Conservation (phyloP, 2,797 vertebrate genomes). For the Myoxocephalus aenaeus region DNA sequence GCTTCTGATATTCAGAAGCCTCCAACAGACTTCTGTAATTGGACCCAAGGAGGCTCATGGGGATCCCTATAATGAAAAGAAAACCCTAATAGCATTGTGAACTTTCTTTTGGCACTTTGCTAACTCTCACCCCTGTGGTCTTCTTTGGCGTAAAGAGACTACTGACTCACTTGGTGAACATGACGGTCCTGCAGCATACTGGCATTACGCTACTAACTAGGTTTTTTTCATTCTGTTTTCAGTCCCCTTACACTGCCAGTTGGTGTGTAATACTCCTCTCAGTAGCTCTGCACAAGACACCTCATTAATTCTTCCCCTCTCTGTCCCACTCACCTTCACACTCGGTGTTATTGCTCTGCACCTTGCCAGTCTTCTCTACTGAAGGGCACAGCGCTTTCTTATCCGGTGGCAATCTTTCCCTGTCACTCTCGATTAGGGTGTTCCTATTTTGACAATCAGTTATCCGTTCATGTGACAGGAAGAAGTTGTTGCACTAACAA, state of each 20-base stretch:
- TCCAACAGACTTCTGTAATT: constrained; percentile 32
- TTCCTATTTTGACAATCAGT: constrained; percentile 9
- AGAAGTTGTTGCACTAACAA: constrained; percentile 1
- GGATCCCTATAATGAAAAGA: not conserved
- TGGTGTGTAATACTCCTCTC: constrained; percentile 7
- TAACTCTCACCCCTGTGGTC: not conserved
- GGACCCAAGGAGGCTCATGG: constrained; percentile 17
- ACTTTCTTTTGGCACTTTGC: constrained; percentile 1
- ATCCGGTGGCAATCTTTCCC: not conserved
- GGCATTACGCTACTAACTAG: not conserved
- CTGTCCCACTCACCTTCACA: constrained; percentile 14
- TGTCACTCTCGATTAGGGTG: not conserved
- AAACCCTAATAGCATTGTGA: constrained; percentile 7
- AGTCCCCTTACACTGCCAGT: constrained; percentile 4
- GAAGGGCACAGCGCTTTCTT: constrained; percentile 18
- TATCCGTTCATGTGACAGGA: constrained; percentile 21
- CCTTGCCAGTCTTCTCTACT: not conserved
- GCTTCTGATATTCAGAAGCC: not conserved
- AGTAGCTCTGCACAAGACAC: constrained; percentile 29
- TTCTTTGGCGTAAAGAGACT: not conserved
- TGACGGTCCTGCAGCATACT: not conserved
- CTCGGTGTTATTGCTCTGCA: not conserved
- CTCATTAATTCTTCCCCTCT: constrained; percentile 29
- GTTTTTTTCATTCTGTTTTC: not conserved
- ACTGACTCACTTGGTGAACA: constrained; percentile 2